Evolutionary conservation across 2,797 vertebrate species (phyloP).

Genomic region (Chiroxiphia lanceolata): DNA sequence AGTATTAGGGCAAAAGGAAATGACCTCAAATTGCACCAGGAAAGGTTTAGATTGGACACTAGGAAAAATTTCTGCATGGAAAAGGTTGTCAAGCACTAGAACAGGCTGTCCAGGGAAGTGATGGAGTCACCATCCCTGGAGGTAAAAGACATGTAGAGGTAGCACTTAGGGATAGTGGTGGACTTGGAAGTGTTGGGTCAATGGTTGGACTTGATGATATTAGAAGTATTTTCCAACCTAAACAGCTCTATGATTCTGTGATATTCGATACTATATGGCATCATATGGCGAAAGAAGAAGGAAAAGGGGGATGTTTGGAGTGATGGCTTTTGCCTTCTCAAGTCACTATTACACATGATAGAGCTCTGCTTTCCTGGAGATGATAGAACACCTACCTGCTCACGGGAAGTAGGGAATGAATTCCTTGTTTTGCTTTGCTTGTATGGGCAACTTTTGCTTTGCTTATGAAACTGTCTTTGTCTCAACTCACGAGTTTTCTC

Average conservation of each 20-base stretch:
- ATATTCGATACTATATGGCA: background rate
- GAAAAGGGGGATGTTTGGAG: background rate
- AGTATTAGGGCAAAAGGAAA: background rate
- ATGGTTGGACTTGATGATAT: background rate
- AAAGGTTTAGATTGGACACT: background rate
- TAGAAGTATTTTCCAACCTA: background rate
- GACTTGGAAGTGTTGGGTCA: background rate
- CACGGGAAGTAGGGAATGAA: background rate
- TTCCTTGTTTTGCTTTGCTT: background rate
- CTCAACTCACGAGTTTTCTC: background rate
- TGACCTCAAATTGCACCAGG: background rate
- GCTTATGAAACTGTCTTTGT: background rate
- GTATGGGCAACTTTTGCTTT: background rate
- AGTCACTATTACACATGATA: accelerated
- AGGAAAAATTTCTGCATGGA: background rate
- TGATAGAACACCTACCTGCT: background rate
- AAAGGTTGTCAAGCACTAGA: background rate
- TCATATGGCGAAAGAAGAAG: background rate
- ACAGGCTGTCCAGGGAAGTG: background rate
- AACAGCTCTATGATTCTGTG: background rate
- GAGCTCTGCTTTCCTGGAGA: background rate
- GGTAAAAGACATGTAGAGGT: background rate
- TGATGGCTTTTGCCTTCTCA: accelerated
- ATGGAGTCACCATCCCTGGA: background rate
- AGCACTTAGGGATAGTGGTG: too few species aligned